A percentile compares a stretch with the other conserved stretches of the same genome.
Evolutionary conservation across 92 coral and sea anemone species (phyloP).

Genomic region (Palythoa grandiflora): DNA sequence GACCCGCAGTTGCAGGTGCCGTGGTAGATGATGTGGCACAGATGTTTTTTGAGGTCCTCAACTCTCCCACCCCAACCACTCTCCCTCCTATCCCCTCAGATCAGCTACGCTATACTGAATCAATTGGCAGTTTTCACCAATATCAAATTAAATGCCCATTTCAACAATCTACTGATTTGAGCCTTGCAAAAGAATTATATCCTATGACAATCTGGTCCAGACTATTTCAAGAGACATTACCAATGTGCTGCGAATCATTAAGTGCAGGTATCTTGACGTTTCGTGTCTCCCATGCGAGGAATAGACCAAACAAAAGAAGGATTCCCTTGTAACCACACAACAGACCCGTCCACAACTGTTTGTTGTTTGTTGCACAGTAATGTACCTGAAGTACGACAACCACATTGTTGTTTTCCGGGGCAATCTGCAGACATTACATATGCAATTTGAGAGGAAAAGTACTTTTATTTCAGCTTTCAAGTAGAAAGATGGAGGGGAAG

Average conservation of each 20-base stretch:
- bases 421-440: neutral
- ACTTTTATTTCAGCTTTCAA: neutral
- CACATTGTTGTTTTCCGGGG: constrained; percentile 43
- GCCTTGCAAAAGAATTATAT: neutral
- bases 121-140: too few relatives aligned
- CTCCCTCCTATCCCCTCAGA: too few relatives aligned
- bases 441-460: neutral
- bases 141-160: too few relatives aligned
- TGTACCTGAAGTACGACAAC: constrained; percentile 57
- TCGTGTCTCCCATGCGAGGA: constrained; percentile 89
- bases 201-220: neutral
- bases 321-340: constrained; percentile 80
- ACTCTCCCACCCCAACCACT: too few relatives aligned
- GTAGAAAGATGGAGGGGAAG: neutral
- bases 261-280: constrained; percentile 80
- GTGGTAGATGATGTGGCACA: too few relatives aligned
- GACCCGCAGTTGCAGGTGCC: too few relatives aligned
- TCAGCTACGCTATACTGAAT: too few relatives aligned
- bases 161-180: too few relatives aligned
- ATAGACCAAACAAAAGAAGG: constrained; percentile 81
- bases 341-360: constrained; percentile 57
- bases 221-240: constrained; percentile 38
- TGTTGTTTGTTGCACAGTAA: constrained; percentile 51
- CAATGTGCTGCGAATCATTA: constrained; percentile 83
- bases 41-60: too few relatives aligned